phyloP scores from a whole-genome alignment of 2,113 vertebrate species.

The zebrafish (Danio rerio) region DNA sequence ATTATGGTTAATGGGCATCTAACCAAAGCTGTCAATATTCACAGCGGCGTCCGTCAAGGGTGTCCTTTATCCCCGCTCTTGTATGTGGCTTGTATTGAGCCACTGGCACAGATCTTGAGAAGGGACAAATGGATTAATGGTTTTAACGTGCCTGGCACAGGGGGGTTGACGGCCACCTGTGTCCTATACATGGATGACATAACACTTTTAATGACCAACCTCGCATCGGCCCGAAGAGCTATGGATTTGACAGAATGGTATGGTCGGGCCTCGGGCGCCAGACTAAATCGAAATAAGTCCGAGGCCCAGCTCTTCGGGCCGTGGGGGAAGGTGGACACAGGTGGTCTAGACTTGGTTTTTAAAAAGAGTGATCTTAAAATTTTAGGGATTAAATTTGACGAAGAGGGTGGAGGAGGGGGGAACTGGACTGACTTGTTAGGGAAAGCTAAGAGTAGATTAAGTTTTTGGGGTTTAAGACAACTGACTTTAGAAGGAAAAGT shows the following conservation, averaged over 20 bases:
- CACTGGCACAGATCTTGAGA: too few relatives aligned
- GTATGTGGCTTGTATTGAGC: too few relatives aligned
- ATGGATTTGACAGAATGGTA: too few relatives aligned
- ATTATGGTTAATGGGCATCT: too few relatives aligned
- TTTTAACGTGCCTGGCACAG: constrained; percentile 21
- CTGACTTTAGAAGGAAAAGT: constrained; percentile 36
- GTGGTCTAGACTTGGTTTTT: not conserved
- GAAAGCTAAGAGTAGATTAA: not conserved
- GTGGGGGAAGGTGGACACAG: not conserved
- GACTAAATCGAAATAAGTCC: too few relatives aligned
- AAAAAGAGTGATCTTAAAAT: too few relatives aligned
- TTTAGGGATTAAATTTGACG: too few relatives aligned
- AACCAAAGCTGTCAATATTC: too few relatives aligned
- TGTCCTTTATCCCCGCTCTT: constrained; percentile 50
- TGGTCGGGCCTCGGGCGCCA: too few relatives aligned
- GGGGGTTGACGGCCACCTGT: not conserved
- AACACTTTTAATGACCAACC: not conserved
- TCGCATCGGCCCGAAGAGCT: not conserved
- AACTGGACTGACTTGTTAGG: too few relatives aligned
- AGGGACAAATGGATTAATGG: constrained; percentile 37
- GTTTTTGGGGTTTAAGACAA: constrained; percentile 42
- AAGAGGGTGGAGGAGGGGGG: not conserved
- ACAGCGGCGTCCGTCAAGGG: constrained; percentile 15
- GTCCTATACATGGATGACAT: constrained; percentile 7
- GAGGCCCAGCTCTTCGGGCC: too few relatives aligned